Evolutionary conservation across 2,797 vertebrate genomes (phyloP), one percentile per base, ranked within the genome.

Genomic region (Mormyrops attenuatus): DNA sequence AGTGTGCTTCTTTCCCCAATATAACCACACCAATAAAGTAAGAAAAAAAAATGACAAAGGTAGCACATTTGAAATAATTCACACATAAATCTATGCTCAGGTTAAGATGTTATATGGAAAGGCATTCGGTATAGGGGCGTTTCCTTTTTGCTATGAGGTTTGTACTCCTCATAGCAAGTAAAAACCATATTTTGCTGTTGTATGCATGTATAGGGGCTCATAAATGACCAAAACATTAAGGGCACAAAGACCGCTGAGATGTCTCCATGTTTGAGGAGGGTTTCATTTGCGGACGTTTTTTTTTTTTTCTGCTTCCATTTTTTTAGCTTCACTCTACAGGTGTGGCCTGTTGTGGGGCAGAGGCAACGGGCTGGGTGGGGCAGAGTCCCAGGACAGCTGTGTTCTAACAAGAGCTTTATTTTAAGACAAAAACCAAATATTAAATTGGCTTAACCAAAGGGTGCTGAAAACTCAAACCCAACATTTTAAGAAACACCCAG

Each of bases 371-470:
- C 20, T 80, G 38, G 73, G 73, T 80, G 73, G 34, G 73, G 73
- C 38, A 8, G 17, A 80, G 2, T 38, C 66, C 66, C 66, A 69
- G 66, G 66, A 30, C 66, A 69, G 66, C 66, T 69, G 66, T 69
- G 66, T 34, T 69, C 26, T 69, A 69, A 69, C 66, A 69, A 69
- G 66, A 69, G 66, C 66, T 69, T 69, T 69, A 69, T 69, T 69
- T 69, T 69, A 69, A 15, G 66, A 69, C 66, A 69, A 69, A 69
- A 69, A 69, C 66, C 66, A 69, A 69, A 69, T 69, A 69, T 69
- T 69, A 34, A 34, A 69, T 34, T 5, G 66, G 26, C 26, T 69
- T 69, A 69, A 69, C 66, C 66, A 69, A 69, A 34, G 66, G 26
- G 26, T 69, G 66, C 66, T 69, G 26, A 69, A 69, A 69, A 15